Base-by-base conservation (phyloP, 2,888 invertebrate species). In the Cheilosia pagana region DNA sequence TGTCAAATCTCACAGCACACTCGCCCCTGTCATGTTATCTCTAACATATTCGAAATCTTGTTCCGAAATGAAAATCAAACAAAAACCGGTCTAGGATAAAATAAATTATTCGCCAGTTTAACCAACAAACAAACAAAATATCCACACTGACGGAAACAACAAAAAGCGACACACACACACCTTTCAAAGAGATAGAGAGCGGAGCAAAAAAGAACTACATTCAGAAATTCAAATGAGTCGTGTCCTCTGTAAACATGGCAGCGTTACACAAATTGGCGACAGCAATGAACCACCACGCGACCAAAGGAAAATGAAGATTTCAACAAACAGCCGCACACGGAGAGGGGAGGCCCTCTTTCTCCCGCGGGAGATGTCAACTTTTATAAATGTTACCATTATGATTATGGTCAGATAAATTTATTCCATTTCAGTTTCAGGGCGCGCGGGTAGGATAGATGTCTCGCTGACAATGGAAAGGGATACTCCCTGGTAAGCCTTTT, bases 341-440 rank as follows among this genome's bases (percentile, higher is more conserved):
- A n/a, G 21, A 14, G 3, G 23, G 10, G 31, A 41, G 48, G 35
- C 39, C 6, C 10, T 35, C 12, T 52, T 45, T 43, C 10, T 62
- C 43, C 43, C 82, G 62, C 78, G 67, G 62, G 57, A 52, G 62
- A 67, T 77, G 77, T 62, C 77, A 72, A 71, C 65, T 71, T 67
- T 52, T 62, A 72, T 77, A 82, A 77, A 77, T 68, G 78, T 72
- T 67, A 14, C 77, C 77, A 72, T 82, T 67, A 82, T 77, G 82
- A 77, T 78, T 77, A 78, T 82, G 82, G 77, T 78, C 82, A 77
- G 72, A 67, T 77, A 72, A 82, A 77, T 72, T 67, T 77, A 77
- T 82, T 60, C 71, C 53, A 35, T 59, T 76, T 21, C 2, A 43
- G 70, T 59, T 76, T 21, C 2, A 43, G 70, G 65, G 65, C 62